A percentile compares a stretch with the other conserved stretches of the same genome.
Conservation (phyloP, 2,888 invertebrate species). For the Pinctada fucata region DNA sequence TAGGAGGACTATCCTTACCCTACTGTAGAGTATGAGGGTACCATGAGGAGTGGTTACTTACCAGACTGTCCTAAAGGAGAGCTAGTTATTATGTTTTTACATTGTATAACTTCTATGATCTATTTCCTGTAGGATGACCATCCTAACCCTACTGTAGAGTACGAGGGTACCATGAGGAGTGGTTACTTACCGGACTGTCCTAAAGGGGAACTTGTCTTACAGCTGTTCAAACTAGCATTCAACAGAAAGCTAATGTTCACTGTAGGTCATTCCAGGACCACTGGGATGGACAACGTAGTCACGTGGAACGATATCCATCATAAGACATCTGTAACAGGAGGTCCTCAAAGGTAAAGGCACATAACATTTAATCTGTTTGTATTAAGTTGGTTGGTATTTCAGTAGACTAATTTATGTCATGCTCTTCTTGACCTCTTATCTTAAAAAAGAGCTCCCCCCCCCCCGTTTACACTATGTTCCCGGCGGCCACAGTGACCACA, state of each 20-base stretch:
- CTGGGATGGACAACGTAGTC: constrained; percentile 56
- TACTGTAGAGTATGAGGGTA: constrained; percentile 52
- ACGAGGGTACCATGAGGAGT: constrained; percentile 47
- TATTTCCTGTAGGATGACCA: constrained; percentile 40
- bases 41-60: constrained; percentile 54
- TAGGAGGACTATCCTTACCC: constrained; percentile 56
- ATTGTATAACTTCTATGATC: no score
- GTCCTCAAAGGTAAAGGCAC: constrained; percentile 31
- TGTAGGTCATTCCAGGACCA: constrained; percentile 60
- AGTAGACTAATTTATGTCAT: no score
- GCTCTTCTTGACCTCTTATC: no score
- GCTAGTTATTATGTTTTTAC: constrained; percentile 31
- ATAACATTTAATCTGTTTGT: no score
- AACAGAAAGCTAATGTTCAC: constrained; percentile 58
- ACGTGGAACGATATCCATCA: constrained; percentile 57
- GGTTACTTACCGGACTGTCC: constrained; percentile 60
- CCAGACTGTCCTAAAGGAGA: constrained; percentile 57
- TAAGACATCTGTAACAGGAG: constrained; percentile 49
- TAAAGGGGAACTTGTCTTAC: constrained; percentile 53
- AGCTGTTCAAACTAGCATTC: constrained; percentile 57
- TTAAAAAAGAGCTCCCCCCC: no score
- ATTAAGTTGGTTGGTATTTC: no score
- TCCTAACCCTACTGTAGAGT: constrained; percentile 57
- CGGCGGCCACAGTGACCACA: no score
- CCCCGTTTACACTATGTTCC: no score